These are phyloP conservation scores for Desoria tigrina DNA, from an alignment of 2,888 invertebrate genomes.

Conservation along the genomic window DNA sequence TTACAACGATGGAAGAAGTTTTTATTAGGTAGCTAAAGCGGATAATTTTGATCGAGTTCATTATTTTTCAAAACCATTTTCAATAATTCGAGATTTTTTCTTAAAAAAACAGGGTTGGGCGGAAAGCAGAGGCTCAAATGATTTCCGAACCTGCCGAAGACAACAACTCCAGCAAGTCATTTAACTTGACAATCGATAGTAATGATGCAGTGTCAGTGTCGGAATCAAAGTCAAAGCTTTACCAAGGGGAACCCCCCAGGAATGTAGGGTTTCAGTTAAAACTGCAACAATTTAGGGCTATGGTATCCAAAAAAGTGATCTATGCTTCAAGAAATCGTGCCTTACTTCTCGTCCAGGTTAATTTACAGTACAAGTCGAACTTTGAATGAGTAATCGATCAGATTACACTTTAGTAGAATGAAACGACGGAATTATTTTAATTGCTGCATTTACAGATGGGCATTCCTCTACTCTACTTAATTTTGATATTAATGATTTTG, in stretches of 20 bases:
- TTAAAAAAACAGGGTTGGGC: conserved; percentile 28
- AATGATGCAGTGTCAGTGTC: background rate
- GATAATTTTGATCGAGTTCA: conserved; percentile 53
- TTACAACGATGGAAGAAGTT: conserved; percentile 49
- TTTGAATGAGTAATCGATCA: conserved; percentile 60
- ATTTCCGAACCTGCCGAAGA: background rate
- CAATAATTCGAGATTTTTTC: too few species aligned
- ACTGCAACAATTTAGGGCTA: conserved; percentile 66
- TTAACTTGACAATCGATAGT: conserved; percentile 20
- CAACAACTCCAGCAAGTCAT: conserved; percentile 1
- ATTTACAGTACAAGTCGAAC: too few species aligned
- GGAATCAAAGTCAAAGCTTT: conserved; percentile 1
- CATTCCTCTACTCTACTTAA: conserved; percentile 68
- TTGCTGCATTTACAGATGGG: conserved; percentile 59
- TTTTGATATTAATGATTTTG: conserved; percentile 66
- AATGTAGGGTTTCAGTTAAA: conserved; percentile 56
- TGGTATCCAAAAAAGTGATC: conserved; percentile 67
- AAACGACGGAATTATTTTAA: too few species aligned
- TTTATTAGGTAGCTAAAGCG: too few species aligned
- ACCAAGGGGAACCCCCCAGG: conserved; percentile 18
- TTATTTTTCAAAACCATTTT: background rate
- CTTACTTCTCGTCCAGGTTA: conserved; percentile 59
- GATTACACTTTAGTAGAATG: background rate
- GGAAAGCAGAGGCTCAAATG: conserved; percentile 27
- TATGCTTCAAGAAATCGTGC: conserved; percentile 69